Conservation (phyloP, 2,113 vertebrate genomes). For the Marmota monax region DNA sequence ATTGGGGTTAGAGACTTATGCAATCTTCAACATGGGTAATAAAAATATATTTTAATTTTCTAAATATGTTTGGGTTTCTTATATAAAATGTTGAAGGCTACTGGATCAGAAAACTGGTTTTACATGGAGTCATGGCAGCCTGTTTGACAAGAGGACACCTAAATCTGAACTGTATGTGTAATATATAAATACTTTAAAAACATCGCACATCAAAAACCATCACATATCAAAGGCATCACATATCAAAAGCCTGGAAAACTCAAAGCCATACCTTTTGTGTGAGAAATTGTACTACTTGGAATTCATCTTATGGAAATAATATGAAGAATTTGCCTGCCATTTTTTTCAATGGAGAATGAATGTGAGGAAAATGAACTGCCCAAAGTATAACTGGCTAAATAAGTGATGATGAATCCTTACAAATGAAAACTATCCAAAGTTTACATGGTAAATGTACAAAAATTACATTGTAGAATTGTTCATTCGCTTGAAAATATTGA, state of each 20-base stretch:
- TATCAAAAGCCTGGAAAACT: not conserved
- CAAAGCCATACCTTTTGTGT: not conserved
- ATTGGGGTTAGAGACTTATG: not conserved
- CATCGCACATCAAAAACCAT: not conserved
- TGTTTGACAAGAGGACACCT: not conserved
- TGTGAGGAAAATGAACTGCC: not conserved
- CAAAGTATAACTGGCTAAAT: not conserved
- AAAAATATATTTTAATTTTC: conserved; percentile 24
- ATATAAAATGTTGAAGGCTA: not conserved
- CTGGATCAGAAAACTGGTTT: conserved; percentile 3
- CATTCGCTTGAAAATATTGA: not conserved
- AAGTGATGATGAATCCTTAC: not conserved
- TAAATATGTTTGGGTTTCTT: conserved; percentile 7
- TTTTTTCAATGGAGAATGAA: not conserved
- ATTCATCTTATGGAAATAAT: not conserved
- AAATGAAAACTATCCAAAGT: not conserved
- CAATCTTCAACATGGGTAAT: not conserved
- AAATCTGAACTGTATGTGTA: not conserved
- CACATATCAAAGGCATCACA: not conserved
- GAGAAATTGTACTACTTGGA: not conserved
- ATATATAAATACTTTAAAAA: conserved; percentile 6
- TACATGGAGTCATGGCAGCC: not conserved
- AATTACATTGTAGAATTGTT: not conserved
- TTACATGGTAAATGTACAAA: not conserved
- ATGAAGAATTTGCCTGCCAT: not conserved